Base-by-base conservation (phyloP, 2,797 vertebrate species). In the Hirundo rustica region DNA sequence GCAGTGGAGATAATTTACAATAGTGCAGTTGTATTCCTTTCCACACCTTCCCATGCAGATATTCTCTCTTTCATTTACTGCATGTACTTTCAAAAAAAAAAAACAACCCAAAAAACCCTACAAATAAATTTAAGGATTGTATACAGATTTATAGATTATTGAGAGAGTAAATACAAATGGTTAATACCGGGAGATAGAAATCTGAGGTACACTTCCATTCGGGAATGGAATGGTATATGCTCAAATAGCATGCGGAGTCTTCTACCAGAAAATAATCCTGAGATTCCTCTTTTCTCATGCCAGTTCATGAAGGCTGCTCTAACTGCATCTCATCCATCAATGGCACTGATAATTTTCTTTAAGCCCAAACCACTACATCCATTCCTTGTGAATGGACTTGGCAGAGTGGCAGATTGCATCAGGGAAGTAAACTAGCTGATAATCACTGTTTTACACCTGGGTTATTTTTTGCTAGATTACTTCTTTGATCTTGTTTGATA, bases 391-490 rank as follows among this genome's bases (percentile, higher is more conserved):
- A 83, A 47, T 58, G 44, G 54, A 58, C 42, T 44, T 93, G 13
- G 79, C 75, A 50, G 23, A 47, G 9, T 51, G 40, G 25, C 18
- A 83, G 61, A 72, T 83, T 65, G 14, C 45, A 58, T 75, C 27
- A 51, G 38, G 21, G 54, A 71, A 72, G 50, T 54, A 83, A 91
- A 57, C 29, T 57, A 44, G 5, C 25, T 68, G 50, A 89, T 83
- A 94, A 89, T 68, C 62, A 36, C 45, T 75, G 25, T 1, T 81
- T 94, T 89, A 78, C 70, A 86, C 70, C 66, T 73, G 36, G 10
- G 30, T 50, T 89, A 68, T 88, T 94, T 93, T 92, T 93, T 51
- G 26, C 76, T 86, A 40, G 42, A 78, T 94, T 79, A 45, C 11
- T 66, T 85, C 72, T 48, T 83, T 93, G 57, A 66, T 84, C 58